phyloP scores from a whole-genome alignment of 2,113 vertebrate genomes.

The Dipodomys ordii region DNA sequence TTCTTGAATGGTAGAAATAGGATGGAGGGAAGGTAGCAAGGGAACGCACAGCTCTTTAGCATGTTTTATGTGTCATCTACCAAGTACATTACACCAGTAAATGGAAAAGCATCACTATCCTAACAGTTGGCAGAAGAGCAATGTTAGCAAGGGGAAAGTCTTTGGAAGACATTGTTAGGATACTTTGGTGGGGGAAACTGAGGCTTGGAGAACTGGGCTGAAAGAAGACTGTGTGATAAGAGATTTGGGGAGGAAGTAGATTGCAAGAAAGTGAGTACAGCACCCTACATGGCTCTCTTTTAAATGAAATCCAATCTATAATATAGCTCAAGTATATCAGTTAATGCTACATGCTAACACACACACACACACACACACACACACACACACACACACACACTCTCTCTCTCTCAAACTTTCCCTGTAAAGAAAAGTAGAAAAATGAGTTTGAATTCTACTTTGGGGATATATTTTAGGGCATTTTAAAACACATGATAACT shows the following conservation, averaged over 20 bases:
- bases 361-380: not conserved
- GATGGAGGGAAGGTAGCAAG: not conserved
- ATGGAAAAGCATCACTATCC: not conserved
- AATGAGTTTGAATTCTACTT: slow-evolving; percentile 21
- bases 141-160: not conserved
- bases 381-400: not conserved
- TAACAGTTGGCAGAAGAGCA: not conserved
- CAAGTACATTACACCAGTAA: not conserved
- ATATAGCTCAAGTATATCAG: not conserved
- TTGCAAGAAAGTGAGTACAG: too few relatives aligned
- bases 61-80: not conserved
- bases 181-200: not conserved
- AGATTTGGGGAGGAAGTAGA: too few relatives aligned
- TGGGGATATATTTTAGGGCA: not conserved
- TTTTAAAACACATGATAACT: not conserved
- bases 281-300: not conserved
- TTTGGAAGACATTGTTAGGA: not conserved
- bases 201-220: not conserved
- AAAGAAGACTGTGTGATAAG: not conserved
- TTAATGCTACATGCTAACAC: not conserved
- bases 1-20: not conserved
- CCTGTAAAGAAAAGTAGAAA: not conserved
- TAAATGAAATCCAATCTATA: slow-evolving; percentile 2
- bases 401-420: not conserved
- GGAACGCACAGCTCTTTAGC: not conserved